Evolutionary conservation across 1,140 invertebrate genomes (phyloP), one percentile per base, ranked within the genome.

Genomic region (Dendroctonus valens): DNA sequence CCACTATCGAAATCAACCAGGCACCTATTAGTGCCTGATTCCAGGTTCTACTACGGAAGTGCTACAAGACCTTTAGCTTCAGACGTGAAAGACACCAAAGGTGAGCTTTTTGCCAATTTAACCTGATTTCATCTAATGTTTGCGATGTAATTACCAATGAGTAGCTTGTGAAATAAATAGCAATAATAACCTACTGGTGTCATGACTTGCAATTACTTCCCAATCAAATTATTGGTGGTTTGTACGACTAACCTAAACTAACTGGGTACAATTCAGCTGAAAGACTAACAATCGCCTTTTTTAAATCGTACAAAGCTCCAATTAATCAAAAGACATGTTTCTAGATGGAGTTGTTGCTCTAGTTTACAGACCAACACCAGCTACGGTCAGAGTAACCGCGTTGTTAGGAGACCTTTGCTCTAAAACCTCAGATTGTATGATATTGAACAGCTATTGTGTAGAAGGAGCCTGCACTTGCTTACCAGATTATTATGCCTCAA

Each of bases 1-100:
- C 89, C 89, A 41, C 76, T 86, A 58, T 91, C 89, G 6, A 93
- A 91, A 81, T 92, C 88, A 42, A 93, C 89, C 11, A 84, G 89
- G 78, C 91, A 91, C 80, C 82, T 90, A 50, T 81, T 90, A 59
- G 86, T 87, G 60, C 88, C 88, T 26, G 88, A 90, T 74, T 78
- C 83, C 26, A 83, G 87, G 69, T 87, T 86, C 76, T 89, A 87
- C 79, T 88, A 89, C 72, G 88, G 87, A 62, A 73, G 76, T 52
- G 59, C 66, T 8, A 68, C 66, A 5, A 62, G 41, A 57, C 66
- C 66, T 15, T 48, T 68, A 49, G 58, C 53, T 58, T 68, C 66
- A 5, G 59, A 68, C 58, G 37, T 50, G 8, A 68, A 68, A 50
- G 66, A 68, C 44, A 68, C 59, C 38, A 50, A 40, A 44, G 66